phyloP scores from a whole-genome alignment of 2,888 invertebrate species.

The Machimus atricapillus region DNA sequence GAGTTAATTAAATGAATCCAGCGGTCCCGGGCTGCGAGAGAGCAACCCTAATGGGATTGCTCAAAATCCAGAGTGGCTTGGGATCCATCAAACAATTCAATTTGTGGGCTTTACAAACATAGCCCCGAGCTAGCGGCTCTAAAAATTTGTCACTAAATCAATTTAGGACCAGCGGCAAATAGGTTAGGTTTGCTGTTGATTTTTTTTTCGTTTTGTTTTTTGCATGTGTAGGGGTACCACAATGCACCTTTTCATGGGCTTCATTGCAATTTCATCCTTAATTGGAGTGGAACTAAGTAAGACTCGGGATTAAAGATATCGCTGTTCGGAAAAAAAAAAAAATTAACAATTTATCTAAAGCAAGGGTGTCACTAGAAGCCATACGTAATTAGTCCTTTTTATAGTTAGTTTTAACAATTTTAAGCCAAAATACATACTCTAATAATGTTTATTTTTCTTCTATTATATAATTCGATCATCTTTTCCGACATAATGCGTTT shows the following conservation, averaged over 20 bases:
- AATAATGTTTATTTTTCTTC: no score
- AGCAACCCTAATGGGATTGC: not conserved
- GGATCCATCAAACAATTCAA: not conserved
- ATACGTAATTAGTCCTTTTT: no score
- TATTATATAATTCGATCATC: no score
- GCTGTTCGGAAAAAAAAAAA: no score
- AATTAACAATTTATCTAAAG: no score
- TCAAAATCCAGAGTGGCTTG: not conserved
- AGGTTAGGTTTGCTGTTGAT: not conserved
- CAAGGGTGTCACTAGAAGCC: no score
- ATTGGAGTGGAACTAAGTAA: not conserved
- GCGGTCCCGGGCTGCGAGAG: not conserved
- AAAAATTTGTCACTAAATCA: not conserved
- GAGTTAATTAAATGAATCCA: slow-evolving; percentile 14
- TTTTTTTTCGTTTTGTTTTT: not conserved
- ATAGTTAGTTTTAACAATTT: no score
- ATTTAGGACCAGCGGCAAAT: not conserved
- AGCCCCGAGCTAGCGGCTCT: not conserved
- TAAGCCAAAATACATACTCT: no score
- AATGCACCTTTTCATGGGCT: not conserved
- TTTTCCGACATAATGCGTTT: no score
- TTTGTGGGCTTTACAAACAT: not conserved
- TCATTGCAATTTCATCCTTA: not conserved
- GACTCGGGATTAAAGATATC: no score
- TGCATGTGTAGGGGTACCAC: not conserved